These are phyloP conservation scores for Scarus forsteni DNA, from an alignment of 2,797 vertebrate genomes.

Conservation along the genomic window DNA sequence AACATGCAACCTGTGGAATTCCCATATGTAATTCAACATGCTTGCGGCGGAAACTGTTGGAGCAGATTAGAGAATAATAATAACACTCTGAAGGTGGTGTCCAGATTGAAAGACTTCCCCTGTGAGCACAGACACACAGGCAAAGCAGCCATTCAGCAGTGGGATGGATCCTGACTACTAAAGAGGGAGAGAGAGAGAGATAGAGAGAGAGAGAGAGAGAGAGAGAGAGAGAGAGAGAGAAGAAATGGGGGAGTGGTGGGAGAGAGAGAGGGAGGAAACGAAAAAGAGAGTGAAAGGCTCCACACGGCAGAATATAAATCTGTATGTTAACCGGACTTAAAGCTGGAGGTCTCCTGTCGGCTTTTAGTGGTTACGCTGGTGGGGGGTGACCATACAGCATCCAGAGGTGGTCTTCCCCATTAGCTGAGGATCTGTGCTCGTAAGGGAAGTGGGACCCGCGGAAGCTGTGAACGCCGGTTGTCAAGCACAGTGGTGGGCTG, in stretches of 20 bases:
- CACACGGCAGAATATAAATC: conserved; percentile 84
- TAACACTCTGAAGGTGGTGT: conserved; percentile 60
- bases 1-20: conserved; percentile 74
- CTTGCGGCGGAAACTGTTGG: conserved; percentile 34
- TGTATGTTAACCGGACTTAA: conserved; percentile 81
- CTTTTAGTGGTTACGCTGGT: conserved; percentile 61
- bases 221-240: conserved; percentile 39
- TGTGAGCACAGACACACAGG: conserved; percentile 79
- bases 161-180: conserved; percentile 91
- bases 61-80: conserved; percentile 56
- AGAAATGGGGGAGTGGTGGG: conserved; percentile 72
- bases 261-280: conserved; percentile 68
- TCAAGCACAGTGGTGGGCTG: conserved; percentile 83
- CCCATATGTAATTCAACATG: conserved; percentile 15
- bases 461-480: conserved; percentile 77
- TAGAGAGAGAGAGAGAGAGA: conserved; percentile 40
- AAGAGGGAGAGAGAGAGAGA: conserved; percentile 81
- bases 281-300: conserved; percentile 78
- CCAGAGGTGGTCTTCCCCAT: conserved; percentile 71
- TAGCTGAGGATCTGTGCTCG: conserved; percentile 77
- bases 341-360: conserved; percentile 71
- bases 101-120: conserved; percentile 74
- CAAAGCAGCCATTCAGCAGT: conserved; percentile 87
- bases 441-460: conserved; percentile 72
- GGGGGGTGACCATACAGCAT: conserved; percentile 67